Evolutionary conservation across 2,888 invertebrate species (phyloP), one percentile per base, ranked within the genome.

Genomic region (Reticulitermes lucifugus): DNA sequence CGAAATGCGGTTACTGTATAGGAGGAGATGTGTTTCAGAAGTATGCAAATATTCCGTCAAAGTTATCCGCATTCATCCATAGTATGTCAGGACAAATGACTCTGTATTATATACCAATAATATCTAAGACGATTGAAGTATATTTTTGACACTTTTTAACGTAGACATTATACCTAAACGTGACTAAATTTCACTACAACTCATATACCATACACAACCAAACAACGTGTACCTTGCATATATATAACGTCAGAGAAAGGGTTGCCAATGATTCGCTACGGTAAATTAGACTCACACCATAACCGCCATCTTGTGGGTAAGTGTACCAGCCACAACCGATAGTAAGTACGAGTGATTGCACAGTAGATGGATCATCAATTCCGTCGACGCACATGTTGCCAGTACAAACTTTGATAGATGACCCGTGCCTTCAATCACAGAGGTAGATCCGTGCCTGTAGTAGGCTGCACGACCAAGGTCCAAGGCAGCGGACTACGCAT

Each of bases 191-290:
- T 43, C 46, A 14, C 55, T 25, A 12, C 41, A 84, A 51, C 46
- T 14, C 65, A 29, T 18, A 55, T 10, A 25, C 14, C 21, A n/a
- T 77, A 43, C 6, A 35, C 25, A 75, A 25, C 35, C 21, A 55
- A 83, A 41, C 75, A 75, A 71, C 85, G 77, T 75, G 85, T 85
- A 85, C 82, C 85, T 82, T 83, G 4, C 79, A 10, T 1, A 5
- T 12, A 46, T 77, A n/a, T n/a, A 9, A 77, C 5, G n/a, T 21
- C 51, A 77, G 29, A n/a, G 22, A 77, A 3, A 1, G 0, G 60
- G 35, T 3, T 2, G 35, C 35, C 71, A 73, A 41, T 73, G 41
- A 73, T 73, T 55, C 10, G 12, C 46, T 46, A 46, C 46, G 12
- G 1, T 12, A 46, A 46, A 9, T 46, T 46, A 46, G 12, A 12